Percentiles rank a stretch among this genome's conserved stretches.
Evolutionary conservation across 1,140 invertebrate genomes (phyloP).

Genomic region (Papilio xuthus): DNA sequence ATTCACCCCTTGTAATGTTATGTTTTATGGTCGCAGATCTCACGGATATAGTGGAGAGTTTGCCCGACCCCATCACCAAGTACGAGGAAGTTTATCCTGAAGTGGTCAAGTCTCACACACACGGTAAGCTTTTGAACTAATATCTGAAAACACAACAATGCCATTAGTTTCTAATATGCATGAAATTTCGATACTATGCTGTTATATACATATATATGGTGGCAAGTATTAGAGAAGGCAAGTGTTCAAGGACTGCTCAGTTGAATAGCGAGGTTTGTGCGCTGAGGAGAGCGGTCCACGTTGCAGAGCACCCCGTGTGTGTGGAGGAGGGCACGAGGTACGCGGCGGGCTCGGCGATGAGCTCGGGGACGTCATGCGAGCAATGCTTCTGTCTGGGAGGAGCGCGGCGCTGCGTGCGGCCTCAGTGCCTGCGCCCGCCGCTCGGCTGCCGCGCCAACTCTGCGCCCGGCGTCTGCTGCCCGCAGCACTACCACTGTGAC

Average conservation of each 20-base stretch:
- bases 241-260: background rate
- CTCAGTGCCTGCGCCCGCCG: conserved; percentile 90
- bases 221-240: background rate
- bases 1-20: background rate
- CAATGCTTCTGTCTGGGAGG: conserved; percentile 94
- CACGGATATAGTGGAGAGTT: background rate
- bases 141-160: too few relatives aligned
- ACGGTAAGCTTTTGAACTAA: conserved; percentile 44
- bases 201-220: too few relatives aligned
- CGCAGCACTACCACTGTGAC: conserved; percentile 90
- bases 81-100: conserved; percentile 23
- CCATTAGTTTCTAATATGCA: too few relatives aligned
- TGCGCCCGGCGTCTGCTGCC: conserved; percentile 90
- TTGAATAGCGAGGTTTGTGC: background rate
- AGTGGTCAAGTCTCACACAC: conserved; percentile 29
- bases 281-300: conserved; percentile 25
- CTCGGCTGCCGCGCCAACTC: conserved; percentile 87
- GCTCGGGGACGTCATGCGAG: conserved; percentile 88
- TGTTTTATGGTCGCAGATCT: background rate
- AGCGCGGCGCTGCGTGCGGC: conserved; percentile 89
- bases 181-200: too few relatives aligned
- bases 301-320: conserved; percentile 83
- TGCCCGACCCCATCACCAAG: background rate
- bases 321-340: conserved; percentile 88
- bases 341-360: conserved; percentile 92